Evolutionary conservation across 2,113 vertebrate species (phyloP).

Genomic region (Engystomops pustulosus): DNA sequence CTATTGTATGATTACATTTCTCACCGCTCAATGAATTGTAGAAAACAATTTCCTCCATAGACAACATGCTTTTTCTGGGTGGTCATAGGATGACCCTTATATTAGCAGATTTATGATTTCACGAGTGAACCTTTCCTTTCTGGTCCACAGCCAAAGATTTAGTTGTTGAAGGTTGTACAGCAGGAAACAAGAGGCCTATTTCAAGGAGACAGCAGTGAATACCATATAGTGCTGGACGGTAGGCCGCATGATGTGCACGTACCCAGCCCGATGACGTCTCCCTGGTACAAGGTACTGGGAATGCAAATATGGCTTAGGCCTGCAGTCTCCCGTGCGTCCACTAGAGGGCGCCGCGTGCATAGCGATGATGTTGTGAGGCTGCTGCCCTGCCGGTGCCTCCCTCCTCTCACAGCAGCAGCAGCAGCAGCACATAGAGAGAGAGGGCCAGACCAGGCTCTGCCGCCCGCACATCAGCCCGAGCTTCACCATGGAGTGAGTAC

Average conservation of each 20-base stretch:
- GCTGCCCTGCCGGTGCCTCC: conserved; percentile 46
- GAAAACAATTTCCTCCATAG: too few species aligned
- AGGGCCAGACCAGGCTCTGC: conserved; percentile 56
- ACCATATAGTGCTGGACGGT: not conserved
- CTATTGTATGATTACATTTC: too few species aligned
- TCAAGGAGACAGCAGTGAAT: not conserved
- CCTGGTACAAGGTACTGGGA: not conserved
- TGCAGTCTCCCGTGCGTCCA: not conserved
- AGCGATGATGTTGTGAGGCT: not conserved
- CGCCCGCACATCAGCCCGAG: conserved; percentile 56
- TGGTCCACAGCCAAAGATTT: not conserved
- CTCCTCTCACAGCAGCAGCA: conserved; percentile 41
- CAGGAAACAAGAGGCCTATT: not conserved
- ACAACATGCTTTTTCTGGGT: too few species aligned
- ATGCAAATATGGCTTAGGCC: not conserved
- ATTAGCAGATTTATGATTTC: not conserved
- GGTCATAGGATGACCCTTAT: too few species aligned
- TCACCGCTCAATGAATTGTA: too few species aligned
- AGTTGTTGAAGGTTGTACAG: not conserved
- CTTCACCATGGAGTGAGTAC: conserved; percentile 57
- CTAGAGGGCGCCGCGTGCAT: not conserved
- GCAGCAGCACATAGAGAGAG: not conserved
- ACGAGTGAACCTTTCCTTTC: not conserved
- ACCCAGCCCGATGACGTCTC: not conserved
- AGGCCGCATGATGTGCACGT: not conserved